Conservation (phyloP, 2,113 vertebrate genomes). For the Megaceryle torquata region DNA sequence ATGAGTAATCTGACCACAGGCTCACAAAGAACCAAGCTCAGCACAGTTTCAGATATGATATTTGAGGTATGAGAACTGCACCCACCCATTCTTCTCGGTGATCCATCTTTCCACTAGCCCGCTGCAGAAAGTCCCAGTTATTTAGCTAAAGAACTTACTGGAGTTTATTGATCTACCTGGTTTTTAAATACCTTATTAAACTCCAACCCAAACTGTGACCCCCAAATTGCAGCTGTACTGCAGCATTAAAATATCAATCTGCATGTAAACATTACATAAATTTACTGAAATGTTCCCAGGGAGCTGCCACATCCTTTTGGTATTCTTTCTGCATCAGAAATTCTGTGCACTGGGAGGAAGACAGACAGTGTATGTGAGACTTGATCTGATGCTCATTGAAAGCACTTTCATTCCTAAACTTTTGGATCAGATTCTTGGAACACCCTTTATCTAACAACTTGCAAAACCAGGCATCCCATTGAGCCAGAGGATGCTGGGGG, state of each 20-base stretch:
- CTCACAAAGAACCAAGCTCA: not conserved
- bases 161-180: not conserved
- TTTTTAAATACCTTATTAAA: not conserved
- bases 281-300: not conserved
- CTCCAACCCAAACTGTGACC: not conserved
- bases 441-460: not conserved
- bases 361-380: not conserved
- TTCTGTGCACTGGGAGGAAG: not conserved
- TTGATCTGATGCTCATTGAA: not conserved
- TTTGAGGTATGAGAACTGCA: not conserved
- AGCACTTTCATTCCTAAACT: not conserved
- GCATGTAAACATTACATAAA: not conserved
- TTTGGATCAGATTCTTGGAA: not conserved
- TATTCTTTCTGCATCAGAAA: not conserved
- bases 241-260: not conserved
- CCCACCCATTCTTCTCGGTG: not conserved
- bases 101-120: not conserved
- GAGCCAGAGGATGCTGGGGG: not conserved
- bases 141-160: not conserved
- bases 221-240: not conserved
- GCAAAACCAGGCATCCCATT: not conserved
- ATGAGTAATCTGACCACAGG: not conserved
- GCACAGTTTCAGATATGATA: not conserved
- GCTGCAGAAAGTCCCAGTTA: not conserved
- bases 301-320: not conserved